These are phyloP conservation scores for Taurulus bubalis DNA, from an alignment of 2,113 vertebrate species.

Conservation along the genomic window DNA sequence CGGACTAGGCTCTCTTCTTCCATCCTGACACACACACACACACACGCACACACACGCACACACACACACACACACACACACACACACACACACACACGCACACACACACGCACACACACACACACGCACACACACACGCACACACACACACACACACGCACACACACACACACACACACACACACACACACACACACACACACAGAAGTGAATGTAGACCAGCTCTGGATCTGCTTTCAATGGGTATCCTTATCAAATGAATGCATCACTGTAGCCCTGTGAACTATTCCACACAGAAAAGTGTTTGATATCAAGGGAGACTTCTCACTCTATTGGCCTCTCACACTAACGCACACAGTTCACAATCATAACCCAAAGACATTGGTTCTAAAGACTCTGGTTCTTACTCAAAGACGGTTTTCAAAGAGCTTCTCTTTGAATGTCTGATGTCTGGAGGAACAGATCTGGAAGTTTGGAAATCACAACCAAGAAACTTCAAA, in stretches of 20 bases:
- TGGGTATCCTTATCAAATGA: conserved; percentile 37
- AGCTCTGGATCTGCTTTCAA: conserved; percentile 26
- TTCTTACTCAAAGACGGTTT: conserved; percentile 50
- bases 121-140: not conserved
- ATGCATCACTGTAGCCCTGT: conserved; percentile 2
- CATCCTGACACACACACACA: not conserved
- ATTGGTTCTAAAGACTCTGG: conserved; percentile 53
- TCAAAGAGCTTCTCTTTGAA: conserved; percentile 66
- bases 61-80: not conserved
- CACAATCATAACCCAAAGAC: conserved; percentile 53
- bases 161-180: not conserved
- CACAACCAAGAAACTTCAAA: conserved; percentile 62
- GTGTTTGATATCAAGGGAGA: conserved; percentile 27
- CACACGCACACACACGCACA: not conserved
- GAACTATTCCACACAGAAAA: conserved; percentile 35
- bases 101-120: not conserved
- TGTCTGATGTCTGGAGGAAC: conserved; percentile 65
- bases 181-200: not conserved
- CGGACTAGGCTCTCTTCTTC: not conserved
- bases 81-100: too few relatives aligned
- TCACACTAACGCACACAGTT: conserved; percentile 17
- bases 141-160: not conserved
- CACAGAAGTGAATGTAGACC: not conserved
- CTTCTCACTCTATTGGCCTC: conserved; percentile 28
- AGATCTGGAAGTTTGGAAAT: conserved; percentile 61